Base-by-base conservation (phyloP, 2,113 vertebrate genomes). In the Hassar affinis region DNA sequence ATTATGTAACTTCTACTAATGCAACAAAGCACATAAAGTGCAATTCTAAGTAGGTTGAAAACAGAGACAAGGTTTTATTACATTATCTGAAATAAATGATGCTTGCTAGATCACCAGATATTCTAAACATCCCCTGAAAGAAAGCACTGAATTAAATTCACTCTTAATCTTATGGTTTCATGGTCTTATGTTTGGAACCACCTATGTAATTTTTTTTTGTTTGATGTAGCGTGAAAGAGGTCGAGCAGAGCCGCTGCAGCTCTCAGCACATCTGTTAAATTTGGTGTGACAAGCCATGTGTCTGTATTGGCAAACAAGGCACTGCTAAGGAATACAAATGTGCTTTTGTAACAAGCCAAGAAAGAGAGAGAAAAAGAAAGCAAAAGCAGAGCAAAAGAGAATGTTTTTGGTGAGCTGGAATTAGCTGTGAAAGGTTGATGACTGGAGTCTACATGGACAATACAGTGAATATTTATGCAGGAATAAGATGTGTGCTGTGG, bases 251-350 rank as follows among this genome's bases (percentile, higher is more conserved):
- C 68, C 59, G 56, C 77, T 71, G 72, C 83, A 66, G 59, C 82
- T 83, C 74, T 84, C 78, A 80, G 83, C 83, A 80, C 78, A 84
- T 79, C 77, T 74, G 77, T 84, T 62, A 79, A 84, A 84, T 79
- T 79, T 84, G 83, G 77, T 84, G 78, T 84, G 77, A 84, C 83
- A 84, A 84, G 77, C 42, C 83, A 49, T 74, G 83, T 84, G 83
- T 84, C 64, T 71, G 77, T 74, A 84, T 80, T 80, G 83, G 77
- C 77, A 84, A 84, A 84, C 83, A 84, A 84, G 83, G 78, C 77
- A 84, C 77, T 74, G 64, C 27, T 61, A 74, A 84, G 77, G 83
- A 84, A 84, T 84, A 80, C 83, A 84, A 84, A 84, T 84, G 66
- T 72, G 54, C 54, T 84, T 72, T 52, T 59, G 52, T 72, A 69